Evolutionary conservation across 2,797 vertebrate species (phyloP).

Genomic region (Glossophaga mutica): DNA sequence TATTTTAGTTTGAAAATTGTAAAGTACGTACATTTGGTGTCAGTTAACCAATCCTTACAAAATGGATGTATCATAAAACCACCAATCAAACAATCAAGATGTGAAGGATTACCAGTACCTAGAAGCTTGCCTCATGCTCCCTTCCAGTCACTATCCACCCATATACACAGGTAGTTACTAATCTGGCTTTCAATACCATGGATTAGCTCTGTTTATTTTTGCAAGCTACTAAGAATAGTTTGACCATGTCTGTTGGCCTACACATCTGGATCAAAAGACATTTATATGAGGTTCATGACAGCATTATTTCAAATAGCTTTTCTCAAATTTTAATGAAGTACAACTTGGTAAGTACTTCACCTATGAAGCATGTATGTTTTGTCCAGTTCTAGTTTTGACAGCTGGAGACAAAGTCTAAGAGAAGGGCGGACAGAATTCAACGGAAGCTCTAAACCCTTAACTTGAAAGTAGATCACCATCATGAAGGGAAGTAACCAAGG

Average conservation of each 20-base stretch:
- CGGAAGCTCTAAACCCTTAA: neutral
- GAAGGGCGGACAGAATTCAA: neutral
- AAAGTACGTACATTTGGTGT: neutral
- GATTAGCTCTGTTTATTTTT: neutral
- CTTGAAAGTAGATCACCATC: neutral
- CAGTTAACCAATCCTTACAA: neutral
- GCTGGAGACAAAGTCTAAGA: neutral
- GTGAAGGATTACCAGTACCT: neutral
- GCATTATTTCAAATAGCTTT: neutral
- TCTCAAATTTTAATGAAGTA: neutral
- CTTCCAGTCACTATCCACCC: neutral
- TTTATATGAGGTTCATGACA: neutral
- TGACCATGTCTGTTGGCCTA: neutral
- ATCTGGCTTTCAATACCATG: neutral
- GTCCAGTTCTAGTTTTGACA: neutral
- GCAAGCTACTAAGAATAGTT: neutral
- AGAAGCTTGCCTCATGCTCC: neutral
- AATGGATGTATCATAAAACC: neutral
- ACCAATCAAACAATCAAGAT: neutral
- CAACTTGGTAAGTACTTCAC: neutral
- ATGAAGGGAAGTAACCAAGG: neutral
- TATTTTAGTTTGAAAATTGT: neutral
- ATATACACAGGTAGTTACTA: neutral
- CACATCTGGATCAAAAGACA: neutral
- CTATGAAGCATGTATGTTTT: neutral